Conservation (phyloP, 1,140 invertebrate genomes). For the Drosophila murphyi region DNA sequence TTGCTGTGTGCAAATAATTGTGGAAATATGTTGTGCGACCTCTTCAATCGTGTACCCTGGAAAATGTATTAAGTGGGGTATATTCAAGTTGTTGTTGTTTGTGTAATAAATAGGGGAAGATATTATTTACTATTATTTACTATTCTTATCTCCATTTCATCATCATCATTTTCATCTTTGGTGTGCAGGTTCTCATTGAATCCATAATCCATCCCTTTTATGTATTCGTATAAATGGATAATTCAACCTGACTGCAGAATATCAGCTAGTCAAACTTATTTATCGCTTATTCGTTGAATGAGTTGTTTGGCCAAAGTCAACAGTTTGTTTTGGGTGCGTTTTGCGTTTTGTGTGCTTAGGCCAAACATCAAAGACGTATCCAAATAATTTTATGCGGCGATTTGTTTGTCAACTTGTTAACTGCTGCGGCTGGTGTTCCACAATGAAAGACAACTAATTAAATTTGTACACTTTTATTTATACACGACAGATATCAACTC, state of each 20-base stretch:
- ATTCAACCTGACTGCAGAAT: not conserved
- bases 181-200: too few species aligned
- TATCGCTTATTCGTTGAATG: conserved; percentile 48
- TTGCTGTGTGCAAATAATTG: conserved; percentile 61
- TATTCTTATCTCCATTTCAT: too few species aligned
- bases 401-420: conserved; percentile 73
- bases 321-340: conserved; percentile 36
- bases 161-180: too few species aligned
- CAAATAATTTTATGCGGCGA: conserved; percentile 70
- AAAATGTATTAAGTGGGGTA: not conserved
- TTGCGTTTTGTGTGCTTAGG: conserved; percentile 51
- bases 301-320: conserved; percentile 60
- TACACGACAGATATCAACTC: conserved; percentile 93
- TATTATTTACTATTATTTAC: too few species aligned
- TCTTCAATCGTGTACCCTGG: not conserved
- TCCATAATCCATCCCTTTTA: not conserved
- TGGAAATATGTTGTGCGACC: conserved; percentile 60
- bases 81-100: not conserved
- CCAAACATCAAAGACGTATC: conserved; percentile 61
- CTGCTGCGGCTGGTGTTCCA: conserved; percentile 36
- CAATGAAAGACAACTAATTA: conserved; percentile 45
- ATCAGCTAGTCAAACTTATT: not conserved
- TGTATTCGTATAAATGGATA: too few species aligned
- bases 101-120: not conserved
- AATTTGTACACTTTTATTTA: conserved; percentile 69